Conservation (phyloP, 2,797 vertebrate genomes). For the Enteromius anoplus region DNA sequence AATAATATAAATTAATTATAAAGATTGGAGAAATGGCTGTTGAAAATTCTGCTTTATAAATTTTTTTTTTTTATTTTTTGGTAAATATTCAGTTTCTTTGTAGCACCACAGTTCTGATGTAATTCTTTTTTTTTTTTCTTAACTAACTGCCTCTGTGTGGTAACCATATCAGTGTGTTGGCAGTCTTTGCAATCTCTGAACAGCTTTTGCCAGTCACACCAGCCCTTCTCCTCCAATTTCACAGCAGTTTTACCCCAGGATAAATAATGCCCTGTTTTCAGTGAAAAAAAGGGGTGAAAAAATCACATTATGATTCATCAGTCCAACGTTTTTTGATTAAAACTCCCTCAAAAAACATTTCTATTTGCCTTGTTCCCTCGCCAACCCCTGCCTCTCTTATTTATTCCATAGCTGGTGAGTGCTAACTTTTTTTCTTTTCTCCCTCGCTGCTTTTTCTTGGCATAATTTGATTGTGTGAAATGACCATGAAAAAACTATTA, state of each 20-base stretch:
- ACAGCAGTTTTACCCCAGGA: constrained; percentile 53
- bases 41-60: not conserved
- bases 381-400: constrained; percentile 33
- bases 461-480: constrained; percentile 68
- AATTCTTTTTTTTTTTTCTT: constrained; percentile 5
- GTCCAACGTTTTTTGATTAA: constrained; percentile 39
- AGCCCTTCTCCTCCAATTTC: constrained; percentile 51
- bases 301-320: constrained; percentile 57
- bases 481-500: constrained; percentile 68
- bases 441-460: constrained; percentile 50
- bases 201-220: constrained; percentile 45
- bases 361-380: constrained; percentile 30
- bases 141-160: constrained; percentile 27
- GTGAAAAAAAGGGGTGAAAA: constrained; percentile 7
- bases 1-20: not conserved
- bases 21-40: not conserved
- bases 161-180: constrained; percentile 17
- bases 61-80: not conserved
- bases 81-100: not conserved
- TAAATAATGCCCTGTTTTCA: constrained; percentile 41
- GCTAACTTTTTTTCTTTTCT: constrained; percentile 46
- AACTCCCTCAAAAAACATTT: constrained; percentile 37
- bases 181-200: constrained; percentile 27
- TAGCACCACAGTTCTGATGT: not conserved
- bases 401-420: constrained; percentile 44